Base-by-base conservation (phyloP, 2,113 vertebrate species). In the Nothobranchius kuhntae region DNA sequence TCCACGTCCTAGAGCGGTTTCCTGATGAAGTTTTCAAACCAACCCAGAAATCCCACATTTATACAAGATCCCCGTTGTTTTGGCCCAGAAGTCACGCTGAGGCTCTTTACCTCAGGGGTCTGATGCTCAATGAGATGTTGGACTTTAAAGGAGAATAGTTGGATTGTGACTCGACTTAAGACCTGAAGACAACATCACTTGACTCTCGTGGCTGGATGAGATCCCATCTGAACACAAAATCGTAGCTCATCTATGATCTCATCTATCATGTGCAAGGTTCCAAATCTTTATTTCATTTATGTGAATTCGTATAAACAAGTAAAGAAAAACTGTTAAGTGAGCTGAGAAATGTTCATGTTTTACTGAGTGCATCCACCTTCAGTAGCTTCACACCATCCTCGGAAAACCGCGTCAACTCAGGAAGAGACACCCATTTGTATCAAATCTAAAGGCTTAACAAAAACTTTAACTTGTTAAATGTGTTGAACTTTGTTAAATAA, bases 151-250 rank as follows among this genome's bases (percentile, higher is more conserved):
- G 21, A 21, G 21, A 21, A 21, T 21, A 38, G 52, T 53, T 53
- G n/a, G 9, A 74, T 42, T 83, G 75, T 67, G 47, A 17, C 17
- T 63, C 17, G 9, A 24, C 9, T 14, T 40, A 9, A 50, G 45
- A 13, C 68, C 60, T 59, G 15, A 60, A 40, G 71, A 50, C 70
- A 71, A 75, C 61, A 71, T 89, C 86, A 90, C 68, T 85, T 89
- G 89, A 92, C 45, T 38, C 35, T 75, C 36, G 38, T 59, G 10
- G 3, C 15, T 17, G 40, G 47, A 6, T 17, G n/a, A 51, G 56
- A 73, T 42, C 4, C 35, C 17, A 42, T 53, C n/a, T 4, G 46
- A 48, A 48, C 15, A 53, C 21, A 21, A 21, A 21, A 21, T 21
- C 21, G 21, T 21, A 21, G 21, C 21, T 21, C 21, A 21, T 21